phyloP scores from a whole-genome alignment of 2,797 vertebrate species.

The Cyprinella venusta region DNA sequence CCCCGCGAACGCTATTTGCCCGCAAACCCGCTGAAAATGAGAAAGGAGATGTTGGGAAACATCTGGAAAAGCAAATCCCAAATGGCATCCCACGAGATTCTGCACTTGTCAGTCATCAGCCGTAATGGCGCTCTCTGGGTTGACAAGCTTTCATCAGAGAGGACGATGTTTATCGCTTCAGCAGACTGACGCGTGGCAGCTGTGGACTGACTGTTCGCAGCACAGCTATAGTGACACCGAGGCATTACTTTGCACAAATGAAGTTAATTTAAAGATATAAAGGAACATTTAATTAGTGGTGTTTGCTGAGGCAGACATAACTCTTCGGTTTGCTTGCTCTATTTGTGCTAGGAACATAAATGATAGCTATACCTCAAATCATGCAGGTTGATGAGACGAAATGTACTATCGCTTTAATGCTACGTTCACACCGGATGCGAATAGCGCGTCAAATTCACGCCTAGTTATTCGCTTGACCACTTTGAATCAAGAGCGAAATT shows the following conservation, averaged over 20 bases:
- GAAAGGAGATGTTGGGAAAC: constrained; percentile 46
- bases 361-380: not conserved
- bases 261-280: constrained; percentile 26
- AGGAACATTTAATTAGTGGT: constrained; percentile 1
- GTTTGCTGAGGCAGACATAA: not conserved
- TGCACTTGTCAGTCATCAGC: constrained; percentile 61
- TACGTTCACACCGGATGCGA: too few relatives aligned
- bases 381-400: not conserved
- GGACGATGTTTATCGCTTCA: constrained; percentile 52
- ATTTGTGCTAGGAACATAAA: not conserved
- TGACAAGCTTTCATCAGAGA: constrained; percentile 58
- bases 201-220: constrained; percentile 27
- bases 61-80: constrained; percentile 58
- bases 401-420: not conserved
- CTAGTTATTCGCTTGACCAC: too few relatives aligned
- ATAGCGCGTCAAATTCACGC: too few relatives aligned
- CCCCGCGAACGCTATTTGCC: constrained; percentile 41
- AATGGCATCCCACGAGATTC: constrained; percentile 45
- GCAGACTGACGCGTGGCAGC: constrained; percentile 45
- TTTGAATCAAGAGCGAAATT: too few relatives aligned
- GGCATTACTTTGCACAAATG: constrained; percentile 31
- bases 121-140: constrained; percentile 36
- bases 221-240: constrained; percentile 19
- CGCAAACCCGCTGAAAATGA: constrained; percentile 31
- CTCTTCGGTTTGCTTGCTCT: not conserved